Evolutionary conservation across 2,113 vertebrate genomes (phyloP), one percentile per base, ranked within the genome.

Genomic region (Pygoscelis adeliae): DNA sequence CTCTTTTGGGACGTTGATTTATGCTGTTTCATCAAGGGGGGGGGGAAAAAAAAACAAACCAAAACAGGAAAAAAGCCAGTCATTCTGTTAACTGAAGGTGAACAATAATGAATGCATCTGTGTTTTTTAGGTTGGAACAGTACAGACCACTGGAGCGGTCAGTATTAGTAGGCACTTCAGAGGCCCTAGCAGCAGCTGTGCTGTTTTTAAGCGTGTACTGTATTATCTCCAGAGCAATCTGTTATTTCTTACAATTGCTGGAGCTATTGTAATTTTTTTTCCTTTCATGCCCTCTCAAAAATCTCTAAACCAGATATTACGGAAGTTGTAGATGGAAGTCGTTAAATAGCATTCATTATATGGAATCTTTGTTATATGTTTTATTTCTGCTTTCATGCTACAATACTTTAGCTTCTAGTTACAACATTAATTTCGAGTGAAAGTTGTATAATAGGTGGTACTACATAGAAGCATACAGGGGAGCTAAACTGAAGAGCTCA

Each of bases 171-270:
- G 29, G 67, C 30, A 55, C 17, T 12, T 21, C 52, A 38, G 55
- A 22, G 59, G n/a, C 18, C 42, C 27, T 36, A 53, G 87, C 42
- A 74, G 72, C 62, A 89, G 73, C 90, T 83, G 63, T 49, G 69
- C 50, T 59, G 11, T 15, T 81, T 73, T 58, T n/a, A 50, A 27
- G 5, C 0, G 0, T 40, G 32, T 36, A 3, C 36, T 15, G 0
- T 6, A 5, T 12, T 47, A 21, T 72, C n/a, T 89, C 22, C 40
- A 70, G 47, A 34, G 32, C 34, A 69, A 70, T 34, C 53, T 73
- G 19, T 6, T 77, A 15, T 44, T 91, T 84, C 40, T 56, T 73
- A 22, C 30, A 65, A 26, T 40, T 70, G 17, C 52, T 55, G 11
- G 32, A 46, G 38, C 30, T 79, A 6, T 32, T 83, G 34, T 25